Evolutionary conservation across 1,140 invertebrate species (phyloP).

Genomic region (Trichonephila clavipes): DNA sequence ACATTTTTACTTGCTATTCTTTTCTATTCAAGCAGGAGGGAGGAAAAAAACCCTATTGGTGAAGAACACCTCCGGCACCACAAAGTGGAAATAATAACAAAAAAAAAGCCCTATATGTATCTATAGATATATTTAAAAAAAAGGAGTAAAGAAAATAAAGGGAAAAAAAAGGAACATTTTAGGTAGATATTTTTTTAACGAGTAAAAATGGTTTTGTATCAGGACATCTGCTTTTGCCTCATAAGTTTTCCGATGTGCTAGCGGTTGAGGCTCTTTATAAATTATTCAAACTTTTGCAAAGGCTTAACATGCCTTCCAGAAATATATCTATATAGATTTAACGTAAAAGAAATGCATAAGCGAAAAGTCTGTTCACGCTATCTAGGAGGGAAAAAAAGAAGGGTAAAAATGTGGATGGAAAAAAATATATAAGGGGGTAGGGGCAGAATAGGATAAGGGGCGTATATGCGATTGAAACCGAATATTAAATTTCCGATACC

Average conservation of each 20-base stretch:
- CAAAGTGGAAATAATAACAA: slow-evolving; percentile 45
- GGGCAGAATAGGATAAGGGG: background rate
- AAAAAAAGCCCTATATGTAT: slow-evolving; percentile 6
- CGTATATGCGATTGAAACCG: slow-evolving; percentile 41
- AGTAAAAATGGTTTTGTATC: slow-evolving; percentile 57
- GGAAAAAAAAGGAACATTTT: background rate
- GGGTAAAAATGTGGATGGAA: background rate
- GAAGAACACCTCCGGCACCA: background rate
- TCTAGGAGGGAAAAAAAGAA: background rate
- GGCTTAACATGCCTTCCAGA: background rate
- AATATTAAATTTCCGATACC: slow-evolving; percentile 68
- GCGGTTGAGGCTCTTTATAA: slow-evolving; percentile 48
- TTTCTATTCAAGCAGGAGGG: background rate
- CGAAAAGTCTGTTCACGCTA: background rate
- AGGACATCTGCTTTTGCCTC: slow-evolving; percentile 37
- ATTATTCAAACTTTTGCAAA: slow-evolving; percentile 69
- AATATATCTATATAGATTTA: slow-evolving; percentile 43
- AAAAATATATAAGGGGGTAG: background rate
- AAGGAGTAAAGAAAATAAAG: background rate
- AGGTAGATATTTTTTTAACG: slow-evolving; percentile 69
- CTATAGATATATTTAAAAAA: slow-evolving; percentile 40
- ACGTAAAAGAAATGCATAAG: slow-evolving; percentile 60
- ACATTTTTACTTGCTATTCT: slow-evolving; percentile 7
- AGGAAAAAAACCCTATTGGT: background rate
- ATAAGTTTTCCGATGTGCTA: slow-evolving; percentile 28